Percentiles rank a stretch among this genome's conserved stretches.
phyloP scores from a whole-genome alignment of 2,888 invertebrate species.

The Colletes collaris region DNA sequence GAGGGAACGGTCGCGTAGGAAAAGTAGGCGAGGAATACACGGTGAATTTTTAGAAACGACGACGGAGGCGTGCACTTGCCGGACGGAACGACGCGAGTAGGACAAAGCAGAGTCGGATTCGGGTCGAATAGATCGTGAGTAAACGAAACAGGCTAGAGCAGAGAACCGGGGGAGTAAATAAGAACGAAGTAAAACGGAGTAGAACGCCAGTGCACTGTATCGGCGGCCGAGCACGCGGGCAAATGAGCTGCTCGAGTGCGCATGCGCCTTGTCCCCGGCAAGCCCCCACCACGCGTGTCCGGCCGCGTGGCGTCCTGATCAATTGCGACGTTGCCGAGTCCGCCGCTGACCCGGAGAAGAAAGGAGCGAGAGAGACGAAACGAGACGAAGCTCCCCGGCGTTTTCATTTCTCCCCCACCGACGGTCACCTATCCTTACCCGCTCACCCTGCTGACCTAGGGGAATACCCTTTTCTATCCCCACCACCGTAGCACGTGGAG shows the following conservation, averaged over 20 bases:
- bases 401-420: conserved; percentile 30
- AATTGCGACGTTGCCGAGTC: conserved; percentile 80
- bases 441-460: conserved; percentile 59
- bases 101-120: background rate
- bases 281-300: conserved; percentile 71
- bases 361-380: conserved; percentile 38
- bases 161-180: conserved; percentile 12
- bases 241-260: conserved; percentile 69
- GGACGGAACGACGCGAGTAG: background rate
- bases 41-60: conserved; percentile 3
- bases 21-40: conserved; percentile 8
- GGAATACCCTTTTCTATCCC: conserved; percentile 49
- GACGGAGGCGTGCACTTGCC: background rate
- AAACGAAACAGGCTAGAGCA: conserved; percentile 12
- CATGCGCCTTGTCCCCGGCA: conserved; percentile 77
- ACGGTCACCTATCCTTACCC: conserved; percentile 43
- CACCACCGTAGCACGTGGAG: conserved; percentile 74
- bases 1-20: background rate
- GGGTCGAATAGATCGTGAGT: background rate
- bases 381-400: conserved; percentile 42
- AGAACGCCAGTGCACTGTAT: conserved; percentile 36
- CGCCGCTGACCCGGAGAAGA: conserved; percentile 62
- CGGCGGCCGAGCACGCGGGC: conserved; percentile 72
- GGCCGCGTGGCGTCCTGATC: conserved; percentile 82
- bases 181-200: conserved; percentile 29